Evolutionary conservation across 2,888 invertebrate genomes (phyloP), one percentile per base, ranked within the genome.

Genomic region (Abscondita cerata): DNA sequence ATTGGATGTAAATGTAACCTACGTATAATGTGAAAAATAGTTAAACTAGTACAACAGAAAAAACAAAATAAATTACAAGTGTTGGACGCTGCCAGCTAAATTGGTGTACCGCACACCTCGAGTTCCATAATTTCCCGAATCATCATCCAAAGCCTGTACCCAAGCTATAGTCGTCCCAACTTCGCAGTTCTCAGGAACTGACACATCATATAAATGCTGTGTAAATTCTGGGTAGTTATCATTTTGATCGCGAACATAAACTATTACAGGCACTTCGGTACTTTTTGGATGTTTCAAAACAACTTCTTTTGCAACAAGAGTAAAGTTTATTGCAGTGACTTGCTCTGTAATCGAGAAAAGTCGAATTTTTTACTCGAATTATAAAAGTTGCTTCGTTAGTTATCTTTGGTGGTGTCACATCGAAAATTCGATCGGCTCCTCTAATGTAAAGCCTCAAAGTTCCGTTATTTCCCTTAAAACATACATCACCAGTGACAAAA

Each of bases 141-240:
- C 97, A 62, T 86, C 85, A 78, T 97, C 97, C 0, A 87, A 79
- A 0, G 96, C 96, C 78, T 92, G 89, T 1, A 95, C 89, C 86
- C 90, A 89, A 0, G 91, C 91, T 0, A 97, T 88, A 0, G 89
- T 89, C 0, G 91, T 90, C 1, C 95, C 95, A 13, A 88, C 84
- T 2, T 87, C 86, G 72, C 93, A 91, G 78, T 95, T 93, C 79
- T 97, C 97, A 0, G 88, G 87, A 44, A 96, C 84, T 0, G 87
- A 87, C 0, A 90, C 91, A 69, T 89, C 89, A 76, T 91, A 92
- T 15, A 86, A 75, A 8, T 85, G 80, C 72, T 90, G 87, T 0
- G 88, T 87, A 77, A 96, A 96, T 78, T 94, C 92, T 0, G 97
- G 97, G 77, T 92, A 91, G 78, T 96, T 96, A 78, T 97, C 96